These are phyloP conservation scores for Stylophora pistillata DNA, from an alignment of 64 coral and sea anemone species.

Conservation along the genomic window DNA sequence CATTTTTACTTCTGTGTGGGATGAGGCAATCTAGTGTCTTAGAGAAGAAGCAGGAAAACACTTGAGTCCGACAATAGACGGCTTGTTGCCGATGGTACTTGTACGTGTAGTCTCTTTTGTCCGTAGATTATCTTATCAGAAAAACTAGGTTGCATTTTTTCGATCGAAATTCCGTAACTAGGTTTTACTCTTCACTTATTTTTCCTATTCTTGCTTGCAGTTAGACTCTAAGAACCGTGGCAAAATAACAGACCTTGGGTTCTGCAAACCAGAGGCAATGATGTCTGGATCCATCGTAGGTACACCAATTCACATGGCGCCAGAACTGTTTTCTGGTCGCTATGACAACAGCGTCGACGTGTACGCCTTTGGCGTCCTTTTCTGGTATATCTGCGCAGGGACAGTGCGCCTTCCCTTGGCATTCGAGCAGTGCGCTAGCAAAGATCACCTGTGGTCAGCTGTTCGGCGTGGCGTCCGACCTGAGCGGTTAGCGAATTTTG, in stretches of 20 bases:
- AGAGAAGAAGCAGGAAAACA: too few relatives aligned
- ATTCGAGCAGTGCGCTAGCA: slow-evolving; percentile 97
- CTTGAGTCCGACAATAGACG: too few relatives aligned
- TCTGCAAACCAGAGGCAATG: slow-evolving; percentile 99
- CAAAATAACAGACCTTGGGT: slow-evolving; percentile 94
- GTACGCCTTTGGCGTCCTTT: slow-evolving; percentile 94
- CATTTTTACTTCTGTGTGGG: too few relatives aligned
- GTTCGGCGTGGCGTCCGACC: slow-evolving; percentile 87
- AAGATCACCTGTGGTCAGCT: slow-evolving; percentile 96
- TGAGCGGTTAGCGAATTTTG: slow-evolving; percentile 86
- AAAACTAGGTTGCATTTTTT: too few relatives aligned
- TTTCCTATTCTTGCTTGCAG: slow-evolving; percentile 28
- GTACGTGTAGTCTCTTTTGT: too few relatives aligned
- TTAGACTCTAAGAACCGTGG: slow-evolving; percentile 87
- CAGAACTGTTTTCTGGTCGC: slow-evolving; percentile 95
- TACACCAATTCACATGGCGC: slow-evolving; percentile 98
- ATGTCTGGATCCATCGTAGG: slow-evolving; percentile 99
- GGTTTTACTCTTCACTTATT: not conserved
- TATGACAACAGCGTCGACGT: slow-evolving; percentile 99
- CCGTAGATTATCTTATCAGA: too few relatives aligned
- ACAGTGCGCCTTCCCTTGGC: slow-evolving; percentile 82
- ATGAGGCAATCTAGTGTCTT: too few relatives aligned
- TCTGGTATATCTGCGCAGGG: slow-evolving; percentile 98
- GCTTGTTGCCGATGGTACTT: too few relatives aligned
- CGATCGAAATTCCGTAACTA: too few relatives aligned